These are phyloP conservation scores for Plagodis pulveraria DNA, from an alignment of 2,888 invertebrate genomes.

Conservation along the genomic window DNA sequence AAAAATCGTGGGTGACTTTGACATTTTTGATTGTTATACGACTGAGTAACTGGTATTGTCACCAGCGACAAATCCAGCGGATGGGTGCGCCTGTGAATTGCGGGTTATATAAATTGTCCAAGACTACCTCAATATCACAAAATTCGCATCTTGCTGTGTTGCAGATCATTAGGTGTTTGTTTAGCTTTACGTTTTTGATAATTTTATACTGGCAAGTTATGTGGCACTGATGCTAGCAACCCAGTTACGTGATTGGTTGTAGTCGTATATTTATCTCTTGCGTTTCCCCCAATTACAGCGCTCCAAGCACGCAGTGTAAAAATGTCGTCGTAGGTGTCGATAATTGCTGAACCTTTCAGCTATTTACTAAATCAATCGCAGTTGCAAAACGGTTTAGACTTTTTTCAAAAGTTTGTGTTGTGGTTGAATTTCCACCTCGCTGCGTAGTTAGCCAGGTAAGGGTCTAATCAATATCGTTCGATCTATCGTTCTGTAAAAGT, in stretches of 20 bases:
- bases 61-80: too few relatives aligned
- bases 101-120: too few relatives aligned
- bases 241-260: constrained; percentile 48
- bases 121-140: too few relatives aligned
- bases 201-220: constrained; percentile 32
- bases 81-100: too few relatives aligned
- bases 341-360: constrained; percentile 48
- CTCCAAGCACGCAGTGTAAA: constrained; percentile 72
- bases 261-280: constrained; percentile 35
- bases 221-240: constrained; percentile 34
- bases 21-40: too few relatives aligned
- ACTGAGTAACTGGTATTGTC: too few relatives aligned
- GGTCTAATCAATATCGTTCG: constrained; percentile 57
- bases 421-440: constrained; percentile 31
- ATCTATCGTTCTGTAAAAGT: constrained; percentile 45
- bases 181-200: too few relatives aligned
- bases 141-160: too few relatives aligned
- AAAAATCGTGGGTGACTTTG: too few relatives aligned
- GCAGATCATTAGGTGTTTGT: too few relatives aligned
- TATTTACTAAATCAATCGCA: constrained; percentile 51
- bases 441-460: constrained; percentile 49
- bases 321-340: constrained; percentile 73
- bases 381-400: constrained; percentile 48
- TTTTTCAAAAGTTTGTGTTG: constrained; percentile 26
- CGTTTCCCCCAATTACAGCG: constrained; percentile 59